Evolutionary conservation across 2,113 vertebrate genomes (phyloP).

Genomic region (Pachyramphus minor): DNA sequence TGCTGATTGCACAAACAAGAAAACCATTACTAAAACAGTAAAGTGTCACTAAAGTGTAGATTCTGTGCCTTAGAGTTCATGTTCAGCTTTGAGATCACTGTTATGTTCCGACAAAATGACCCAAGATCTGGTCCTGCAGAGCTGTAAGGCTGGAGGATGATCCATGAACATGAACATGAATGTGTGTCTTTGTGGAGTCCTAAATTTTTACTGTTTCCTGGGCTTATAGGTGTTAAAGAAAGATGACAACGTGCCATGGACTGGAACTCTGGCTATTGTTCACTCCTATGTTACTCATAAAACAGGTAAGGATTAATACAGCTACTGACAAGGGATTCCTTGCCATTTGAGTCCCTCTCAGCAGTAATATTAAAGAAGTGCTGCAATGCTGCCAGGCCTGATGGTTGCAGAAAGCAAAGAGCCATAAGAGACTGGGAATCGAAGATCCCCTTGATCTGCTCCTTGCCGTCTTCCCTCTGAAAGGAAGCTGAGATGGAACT

Average conservation of each 20-base stretch:
- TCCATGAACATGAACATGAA: too few relatives aligned
- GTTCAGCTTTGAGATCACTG: neutral
- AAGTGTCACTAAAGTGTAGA: neutral
- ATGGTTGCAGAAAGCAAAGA: neutral
- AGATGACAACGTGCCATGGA: constrained; percentile 88
- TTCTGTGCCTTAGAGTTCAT: neutral
- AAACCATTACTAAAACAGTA: neutral
- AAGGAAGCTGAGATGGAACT: neutral
- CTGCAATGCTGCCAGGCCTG: neutral
- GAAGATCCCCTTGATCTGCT: neutral
- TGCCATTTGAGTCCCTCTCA: neutral
- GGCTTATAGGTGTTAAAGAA: constrained; percentile 88
- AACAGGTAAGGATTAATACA: constrained; percentile 77
- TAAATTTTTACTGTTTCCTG: constrained; percentile 15
- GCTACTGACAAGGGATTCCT: neutral
- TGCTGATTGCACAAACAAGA: neutral
- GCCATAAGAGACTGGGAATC: neutral
- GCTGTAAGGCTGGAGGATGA: neutral
- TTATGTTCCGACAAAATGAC: neutral
- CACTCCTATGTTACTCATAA: constrained; percentile 97
- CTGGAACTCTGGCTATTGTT: constrained; percentile 88
- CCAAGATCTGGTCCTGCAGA: neutral
- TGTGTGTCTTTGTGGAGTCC: neutral
- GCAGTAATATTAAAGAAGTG: neutral
- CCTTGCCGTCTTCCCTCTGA: neutral